A percentile compares a stretch with the other conserved stretches of the same genome.
phyloP scores from a whole-genome alignment of 2,797 vertebrate genomes.

The Eulemur rubriventer region DNA sequence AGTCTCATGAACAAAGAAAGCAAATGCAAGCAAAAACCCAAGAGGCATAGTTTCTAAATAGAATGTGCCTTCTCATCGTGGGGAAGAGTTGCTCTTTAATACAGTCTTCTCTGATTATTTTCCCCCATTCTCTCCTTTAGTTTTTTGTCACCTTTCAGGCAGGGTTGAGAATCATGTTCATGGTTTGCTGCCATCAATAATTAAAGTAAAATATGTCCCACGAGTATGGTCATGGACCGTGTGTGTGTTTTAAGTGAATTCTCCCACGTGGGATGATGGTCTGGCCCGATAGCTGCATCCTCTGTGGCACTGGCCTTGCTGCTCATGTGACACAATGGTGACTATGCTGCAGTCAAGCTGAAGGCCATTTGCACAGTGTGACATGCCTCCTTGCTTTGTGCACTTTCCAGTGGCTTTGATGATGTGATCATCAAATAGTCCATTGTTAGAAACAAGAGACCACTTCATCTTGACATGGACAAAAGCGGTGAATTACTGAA shows the following conservation, averaged over 20 bases:
- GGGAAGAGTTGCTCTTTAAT: not conserved
- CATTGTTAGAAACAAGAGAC: slow-evolving; percentile 71
- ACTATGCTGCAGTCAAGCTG: not conserved
- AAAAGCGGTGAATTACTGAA: slow-evolving; percentile 58
- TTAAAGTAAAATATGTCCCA: not conserved
- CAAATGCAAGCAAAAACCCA: not conserved
- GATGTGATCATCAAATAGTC: slow-evolving; percentile 29
- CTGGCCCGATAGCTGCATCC: not conserved
- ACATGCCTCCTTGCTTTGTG: slow-evolving; percentile 58
- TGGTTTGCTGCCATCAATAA: not conserved
- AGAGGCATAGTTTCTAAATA: not conserved
- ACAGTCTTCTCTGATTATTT: not conserved
- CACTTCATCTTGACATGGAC: slow-evolving; percentile 61
- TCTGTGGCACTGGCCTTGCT: not conserved
- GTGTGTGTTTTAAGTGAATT: slow-evolving; percentile 21
- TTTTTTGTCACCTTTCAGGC: not conserved
- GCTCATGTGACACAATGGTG: not conserved
- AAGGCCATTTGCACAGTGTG: slow-evolving; percentile 59
- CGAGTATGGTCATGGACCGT: not conserved
- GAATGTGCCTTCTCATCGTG: not conserved
- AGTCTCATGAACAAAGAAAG: slow-evolving; percentile 10
- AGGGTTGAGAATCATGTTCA: not conserved
- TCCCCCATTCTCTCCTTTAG: not conserved
- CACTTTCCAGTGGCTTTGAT: slow-evolving; percentile 46
- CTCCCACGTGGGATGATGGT: not conserved